Evolutionary conservation across 2,888 invertebrate species (phyloP), one percentile per base, ranked within the genome.

Genomic region (Ligdia adustata): DNA sequence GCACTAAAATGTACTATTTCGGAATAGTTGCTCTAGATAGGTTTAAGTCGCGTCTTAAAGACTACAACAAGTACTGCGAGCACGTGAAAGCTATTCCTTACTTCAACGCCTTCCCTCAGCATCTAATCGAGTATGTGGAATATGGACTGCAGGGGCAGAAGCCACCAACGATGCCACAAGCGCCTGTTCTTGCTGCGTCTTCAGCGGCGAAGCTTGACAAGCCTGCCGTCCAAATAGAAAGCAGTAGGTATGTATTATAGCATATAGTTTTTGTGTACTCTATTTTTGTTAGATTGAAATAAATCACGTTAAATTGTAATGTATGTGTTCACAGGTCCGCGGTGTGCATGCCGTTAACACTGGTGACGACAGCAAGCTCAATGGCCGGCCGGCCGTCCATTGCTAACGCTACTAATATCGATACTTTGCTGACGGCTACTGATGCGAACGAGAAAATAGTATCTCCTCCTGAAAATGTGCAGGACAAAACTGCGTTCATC

Each of bases 401-500:
- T 59, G 98, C 98, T 1, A 98, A 97, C 73, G 98, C 99, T 0
- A 99, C 99, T 5, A 99, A 99, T 75, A 99, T 99, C 60, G 99
- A 99, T 72, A 99, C 99, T 0, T 90, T 99, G 41, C 91, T 99
- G 3, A 97, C 96, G 1, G 98, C 98, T 5, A 98, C 98, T 0
- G 98, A 98, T 67, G 94, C 95, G 64, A 98, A 98, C 11, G 2
- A 33, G 69, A 98, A 98, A 72, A 94, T 98, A 7, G 94, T 93
- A 7, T 91, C 95, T 0, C 99, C 99, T 0, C 97, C 98, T 0
- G 99, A 99, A 82, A 91, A 94, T 1, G 91, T 99, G 18, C 99
- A 99, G 84, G 99, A 99, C 80, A 99, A 99, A 89, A 97, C 99
- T 3, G 98, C 98, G 4, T 99, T 99, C 81, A 98, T 99, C 66